Evolutionary conservation across 2,113 vertebrate species (phyloP), one percentile per base, ranked within the genome.

Genomic region (Trochalopteron elliotii): DNA sequence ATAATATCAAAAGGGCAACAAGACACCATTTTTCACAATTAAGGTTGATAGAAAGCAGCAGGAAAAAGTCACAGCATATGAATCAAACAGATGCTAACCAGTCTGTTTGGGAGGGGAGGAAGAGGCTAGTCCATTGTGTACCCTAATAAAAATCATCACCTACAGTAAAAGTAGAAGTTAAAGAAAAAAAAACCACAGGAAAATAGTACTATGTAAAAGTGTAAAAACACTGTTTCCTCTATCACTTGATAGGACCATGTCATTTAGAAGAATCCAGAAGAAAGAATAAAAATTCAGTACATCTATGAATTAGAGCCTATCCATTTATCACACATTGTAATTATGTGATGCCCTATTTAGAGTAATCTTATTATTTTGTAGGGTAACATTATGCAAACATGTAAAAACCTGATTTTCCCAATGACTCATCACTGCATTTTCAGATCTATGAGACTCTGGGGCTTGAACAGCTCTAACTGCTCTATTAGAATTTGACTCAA

Each of bases 21-120:
- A 97, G 97, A 95, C 97, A 98, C 97, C 98, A 97, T 98, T 98
- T 98, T 98, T 98, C 98, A 98, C 97, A 98, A 98, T 98, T 98
- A 98, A 97, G 93, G 94, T 96, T 98, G 98, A 99, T 98, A 97
- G 98, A 98, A 98, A 98, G 96, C 98, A 98, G 98, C 98, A 98
- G 98, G 98, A 98, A 98, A 98, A 98, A 98, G 97, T 98, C 97
- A 95, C 96, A 97, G 97, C 87, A 77, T 95, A 98, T 98, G 98
- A 98, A 98, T 99, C 98, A 98, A 96, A 68, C 69, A 97, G 97
- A 98, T 97, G 97, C 60, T 97, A 95, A 95, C 89, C 94, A 97
- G 95, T 93, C 94, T 96, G 96, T 95, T 97, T 64, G 31, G 87
- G 96, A 96, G 94, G 94, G 91, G 87, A 93, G 95, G 92, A 95